Evolutionary conservation across 2,113 vertebrate genomes (phyloP).

Genomic region (Apodemus sylvaticus): DNA sequence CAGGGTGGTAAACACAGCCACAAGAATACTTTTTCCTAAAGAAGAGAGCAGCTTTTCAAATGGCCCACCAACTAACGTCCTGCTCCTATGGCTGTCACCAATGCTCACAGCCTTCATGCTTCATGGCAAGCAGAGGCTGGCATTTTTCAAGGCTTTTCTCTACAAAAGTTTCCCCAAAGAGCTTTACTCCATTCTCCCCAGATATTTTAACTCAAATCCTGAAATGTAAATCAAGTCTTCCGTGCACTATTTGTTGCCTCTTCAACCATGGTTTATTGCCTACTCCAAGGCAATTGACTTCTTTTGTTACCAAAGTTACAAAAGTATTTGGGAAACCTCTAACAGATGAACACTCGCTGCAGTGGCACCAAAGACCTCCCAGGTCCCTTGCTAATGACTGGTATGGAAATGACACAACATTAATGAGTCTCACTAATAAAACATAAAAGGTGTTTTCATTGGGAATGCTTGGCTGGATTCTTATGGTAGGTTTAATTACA

Average conservation of each 20-base stretch:
- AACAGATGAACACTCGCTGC: background rate
- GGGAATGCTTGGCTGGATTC: background rate
- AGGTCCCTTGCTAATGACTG: too few species aligned
- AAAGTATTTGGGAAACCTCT: background rate
- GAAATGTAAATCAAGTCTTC: conserved; percentile 13
- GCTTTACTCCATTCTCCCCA: background rate
- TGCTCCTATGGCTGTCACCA: background rate
- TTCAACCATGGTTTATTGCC: background rate
- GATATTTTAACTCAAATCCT: conserved; percentile 15
- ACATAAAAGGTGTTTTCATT: background rate
- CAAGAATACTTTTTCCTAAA: background rate
- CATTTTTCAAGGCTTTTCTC: background rate
- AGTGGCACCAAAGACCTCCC: background rate
- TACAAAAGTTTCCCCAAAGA: background rate
- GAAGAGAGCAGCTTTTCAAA: background rate
- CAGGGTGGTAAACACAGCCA: background rate
- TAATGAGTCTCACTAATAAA: background rate
- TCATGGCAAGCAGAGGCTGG: background rate
- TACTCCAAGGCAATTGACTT: background rate
- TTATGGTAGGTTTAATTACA: background rate
- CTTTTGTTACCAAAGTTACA: background rate
- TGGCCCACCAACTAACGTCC: background rate
- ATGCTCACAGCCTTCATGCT: background rate
- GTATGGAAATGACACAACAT: background rate
- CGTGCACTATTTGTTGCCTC: background rate